Conservation (phyloP, 64 coral and sea anemone genomes). For the Montipora foliosa region DNA sequence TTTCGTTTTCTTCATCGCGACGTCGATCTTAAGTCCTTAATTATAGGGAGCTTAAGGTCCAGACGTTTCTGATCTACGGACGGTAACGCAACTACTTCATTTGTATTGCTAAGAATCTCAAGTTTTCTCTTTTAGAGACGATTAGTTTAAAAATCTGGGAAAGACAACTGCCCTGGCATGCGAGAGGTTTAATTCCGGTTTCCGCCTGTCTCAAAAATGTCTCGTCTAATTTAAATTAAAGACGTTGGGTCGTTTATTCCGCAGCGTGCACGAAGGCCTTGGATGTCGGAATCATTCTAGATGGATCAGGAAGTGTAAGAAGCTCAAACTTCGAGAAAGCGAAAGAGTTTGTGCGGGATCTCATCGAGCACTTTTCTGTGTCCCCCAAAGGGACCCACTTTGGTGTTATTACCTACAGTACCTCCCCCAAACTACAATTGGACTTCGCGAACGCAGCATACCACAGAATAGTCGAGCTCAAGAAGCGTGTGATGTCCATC, state of each 20-base stretch:
- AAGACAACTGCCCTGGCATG: too few relatives aligned
- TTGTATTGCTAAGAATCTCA: too few relatives aligned
- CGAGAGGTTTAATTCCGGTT: too few relatives aligned
- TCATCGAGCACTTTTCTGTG: slow-evolving; percentile 53
- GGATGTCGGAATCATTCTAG: slow-evolving; percentile 60
- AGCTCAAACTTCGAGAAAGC: slow-evolving; percentile 46
- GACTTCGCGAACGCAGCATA: slow-evolving; percentile 40
- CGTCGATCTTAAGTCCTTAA: too few relatives aligned
- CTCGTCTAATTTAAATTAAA: too few relatives aligned
- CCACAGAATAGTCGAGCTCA: slow-evolving; percentile 41
- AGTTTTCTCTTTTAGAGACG: too few relatives aligned
- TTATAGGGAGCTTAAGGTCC: too few relatives aligned
- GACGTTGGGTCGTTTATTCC: background rate
- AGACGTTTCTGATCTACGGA: too few relatives aligned
- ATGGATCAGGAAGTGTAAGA: slow-evolving; percentile 53
- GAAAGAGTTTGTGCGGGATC: slow-evolving; percentile 13
- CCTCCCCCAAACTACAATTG: slow-evolving; percentile 33
- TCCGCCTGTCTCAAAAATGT: too few relatives aligned
- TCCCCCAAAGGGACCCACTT: slow-evolving; percentile 43
- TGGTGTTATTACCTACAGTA: slow-evolving; percentile 53
- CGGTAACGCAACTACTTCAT: too few relatives aligned
- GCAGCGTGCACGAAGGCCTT: slow-evolving; percentile 23
- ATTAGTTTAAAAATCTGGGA: too few relatives aligned
- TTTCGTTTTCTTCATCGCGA: too few relatives aligned
- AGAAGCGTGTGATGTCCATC: slow-evolving; percentile 10